A percentile compares a stretch with the other conserved stretches of the same genome.
These are phyloP conservation scores for Illadopsis cleaveri DNA, from an alignment of 2,113 vertebrate genomes.

Conservation along the genomic window DNA sequence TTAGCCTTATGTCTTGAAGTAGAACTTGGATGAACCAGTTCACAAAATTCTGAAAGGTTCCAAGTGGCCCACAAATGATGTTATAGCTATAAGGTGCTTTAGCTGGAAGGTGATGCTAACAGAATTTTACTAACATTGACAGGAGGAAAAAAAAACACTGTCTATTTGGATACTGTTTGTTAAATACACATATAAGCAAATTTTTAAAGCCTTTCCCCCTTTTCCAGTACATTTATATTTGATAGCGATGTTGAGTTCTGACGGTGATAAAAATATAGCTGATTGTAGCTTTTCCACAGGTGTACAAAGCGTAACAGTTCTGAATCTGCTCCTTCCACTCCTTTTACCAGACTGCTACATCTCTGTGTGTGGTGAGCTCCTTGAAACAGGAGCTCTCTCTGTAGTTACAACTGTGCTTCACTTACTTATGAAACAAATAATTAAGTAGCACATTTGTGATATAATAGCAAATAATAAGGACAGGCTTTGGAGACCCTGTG, in stretches of 20 bases:
- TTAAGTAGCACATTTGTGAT: neutral
- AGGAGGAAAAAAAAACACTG: neutral
- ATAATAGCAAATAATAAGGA: neutral
- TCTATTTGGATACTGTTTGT: neutral
- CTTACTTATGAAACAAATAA: neutral
- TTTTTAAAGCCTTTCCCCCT: neutral
- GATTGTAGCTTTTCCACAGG: neutral
- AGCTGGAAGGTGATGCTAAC: neutral
- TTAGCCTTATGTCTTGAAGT: neutral
- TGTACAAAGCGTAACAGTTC: neutral
- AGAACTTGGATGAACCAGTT: neutral
- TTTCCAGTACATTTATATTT: neutral
- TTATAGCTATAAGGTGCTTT: neutral
- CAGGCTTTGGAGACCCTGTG: neutral
- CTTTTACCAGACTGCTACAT: neutral
- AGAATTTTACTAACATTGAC: neutral
- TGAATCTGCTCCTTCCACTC: neutral
- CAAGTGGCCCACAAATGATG: fast-evolving
- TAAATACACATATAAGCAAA: neutral
- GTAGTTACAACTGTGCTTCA: neutral
- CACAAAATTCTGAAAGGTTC: neutral
- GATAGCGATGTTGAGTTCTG: neutral
- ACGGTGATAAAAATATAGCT: neutral
- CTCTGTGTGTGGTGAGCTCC: neutral
- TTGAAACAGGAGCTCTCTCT: neutral